phyloP scores from a whole-genome alignment of 2,888 invertebrate genomes.

The Agapetus fuscipes region DNA sequence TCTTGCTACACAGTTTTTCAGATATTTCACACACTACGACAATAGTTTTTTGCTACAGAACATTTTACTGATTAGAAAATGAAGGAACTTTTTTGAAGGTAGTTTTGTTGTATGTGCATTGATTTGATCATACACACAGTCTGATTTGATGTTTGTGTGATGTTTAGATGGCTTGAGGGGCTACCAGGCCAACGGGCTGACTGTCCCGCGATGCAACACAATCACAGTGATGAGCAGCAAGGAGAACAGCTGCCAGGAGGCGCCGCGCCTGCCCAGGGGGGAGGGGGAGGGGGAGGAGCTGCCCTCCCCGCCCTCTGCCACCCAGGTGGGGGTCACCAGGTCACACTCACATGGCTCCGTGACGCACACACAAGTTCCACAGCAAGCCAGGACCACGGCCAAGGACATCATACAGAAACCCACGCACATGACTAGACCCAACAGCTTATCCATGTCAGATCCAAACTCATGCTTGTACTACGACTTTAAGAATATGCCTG shows the following conservation, averaged over 20 bases:
- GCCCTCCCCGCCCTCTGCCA: conserved; percentile 35
- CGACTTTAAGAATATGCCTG: conserved; percentile 1
- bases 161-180: conserved; percentile 43
- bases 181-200: conserved; percentile 40
- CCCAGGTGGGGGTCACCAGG: conserved; percentile 45
- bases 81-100: neutral
- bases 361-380: conserved; percentile 38
- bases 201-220: conserved; percentile 42
- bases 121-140: no score
- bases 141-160: neutral
- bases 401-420: conserved; percentile 26
- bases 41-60: neutral
- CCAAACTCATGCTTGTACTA: conserved; percentile 22
- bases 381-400: conserved; percentile 35
- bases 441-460: conserved; percentile 50
- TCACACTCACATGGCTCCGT: conserved; percentile 57
- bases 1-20: no score
- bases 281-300: conserved; percentile 3
- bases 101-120: no score
- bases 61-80: neutral
- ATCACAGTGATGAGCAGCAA: conserved; percentile 25
- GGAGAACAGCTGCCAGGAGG: conserved; percentile 18
- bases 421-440: conserved; percentile 34
- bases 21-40: no score
- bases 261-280: conserved; percentile 8